Conservation (phyloP, 2,113 vertebrate species). For the Xyliphius kryptos region DNA sequence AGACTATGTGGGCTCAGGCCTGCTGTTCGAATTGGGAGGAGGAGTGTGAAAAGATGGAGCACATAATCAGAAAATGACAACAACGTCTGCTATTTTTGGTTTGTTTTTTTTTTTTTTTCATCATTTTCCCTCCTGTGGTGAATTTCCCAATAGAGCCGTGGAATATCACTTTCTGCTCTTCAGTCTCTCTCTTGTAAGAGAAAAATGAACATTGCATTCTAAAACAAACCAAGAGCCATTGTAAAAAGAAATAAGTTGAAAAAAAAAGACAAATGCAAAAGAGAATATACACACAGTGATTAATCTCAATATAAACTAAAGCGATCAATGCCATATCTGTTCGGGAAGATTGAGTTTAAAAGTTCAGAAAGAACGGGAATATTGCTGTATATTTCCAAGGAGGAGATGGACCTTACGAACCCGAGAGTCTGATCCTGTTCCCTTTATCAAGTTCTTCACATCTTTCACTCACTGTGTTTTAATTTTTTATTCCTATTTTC, state of each 20-base stretch:
- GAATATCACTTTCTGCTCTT: constrained; percentile 64
- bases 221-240: constrained; percentile 30
- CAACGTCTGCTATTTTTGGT: constrained; percentile 38
- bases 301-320: constrained; percentile 54
- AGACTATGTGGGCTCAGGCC: constrained; percentile 77
- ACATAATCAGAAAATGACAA: constrained; percentile 19
- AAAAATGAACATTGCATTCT: constrained; percentile 22
- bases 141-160: constrained; percentile 39
- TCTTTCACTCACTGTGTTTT: constrained; percentile 48
- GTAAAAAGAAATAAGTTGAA: constrained; percentile 42
- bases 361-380: too few relatives aligned
- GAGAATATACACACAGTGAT: constrained; percentile 48
- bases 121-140: constrained; percentile 42
- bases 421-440: constrained; percentile 12
- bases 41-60: constrained; percentile 40
- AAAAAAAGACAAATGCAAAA: constrained; percentile 33
- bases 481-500: constrained; percentile 21
- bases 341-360: too few relatives aligned
- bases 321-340: constrained; percentile 73
- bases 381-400: neutral
- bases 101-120: constrained; percentile 46
- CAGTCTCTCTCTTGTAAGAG: constrained; percentile 22
- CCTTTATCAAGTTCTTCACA: constrained; percentile 19
- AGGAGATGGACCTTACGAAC: constrained; percentile 21
- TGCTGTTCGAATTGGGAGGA: constrained; percentile 70